phyloP scores from a whole-genome alignment of 2,888 invertebrate species.

The Drosophila melanosoma region DNA sequence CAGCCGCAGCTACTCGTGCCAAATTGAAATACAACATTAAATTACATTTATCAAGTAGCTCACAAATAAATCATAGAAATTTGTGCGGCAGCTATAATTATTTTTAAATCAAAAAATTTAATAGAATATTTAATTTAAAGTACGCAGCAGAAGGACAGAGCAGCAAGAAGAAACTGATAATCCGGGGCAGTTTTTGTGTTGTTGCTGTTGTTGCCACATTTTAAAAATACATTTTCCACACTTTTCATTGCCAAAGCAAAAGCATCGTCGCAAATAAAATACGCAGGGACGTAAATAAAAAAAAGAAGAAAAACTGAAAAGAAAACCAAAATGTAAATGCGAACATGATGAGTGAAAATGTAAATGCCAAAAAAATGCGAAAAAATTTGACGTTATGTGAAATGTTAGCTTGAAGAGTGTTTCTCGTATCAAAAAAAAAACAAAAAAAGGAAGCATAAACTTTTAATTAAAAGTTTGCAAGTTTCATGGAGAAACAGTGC shows the following conservation, averaged over 20 bases:
- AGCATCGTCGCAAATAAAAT: slow-evolving; percentile 57
- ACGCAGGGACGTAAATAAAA: slow-evolving; percentile 48
- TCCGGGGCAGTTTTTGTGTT: slow-evolving; percentile 22
- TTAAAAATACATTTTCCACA: slow-evolving; percentile 72
- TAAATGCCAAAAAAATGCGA: slow-evolving; percentile 26
- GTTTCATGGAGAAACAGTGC: slow-evolving; percentile 41
- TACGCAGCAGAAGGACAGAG: slow-evolving; percentile 18
- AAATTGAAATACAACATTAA: slow-evolving; percentile 44
- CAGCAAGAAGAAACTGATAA: slow-evolving; percentile 35
- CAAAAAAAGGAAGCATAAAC: slow-evolving; percentile 16
- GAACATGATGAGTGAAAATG: slow-evolving; percentile 32
- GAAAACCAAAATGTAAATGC: slow-evolving; percentile 11
- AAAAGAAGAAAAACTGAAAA: slow-evolving; percentile 1
- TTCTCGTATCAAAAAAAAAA: not conserved
- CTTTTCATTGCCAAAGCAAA: slow-evolving; percentile 67
- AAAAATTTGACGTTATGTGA: slow-evolving; percentile 34
- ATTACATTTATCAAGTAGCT: slow-evolving; percentile 47
- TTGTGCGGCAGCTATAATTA: slow-evolving; percentile 35
- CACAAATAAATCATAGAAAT: slow-evolving; percentile 55
- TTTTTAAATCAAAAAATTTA: slow-evolving; percentile 42
- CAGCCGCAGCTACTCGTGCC: slow-evolving; percentile 19
- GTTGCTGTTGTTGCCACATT: slow-evolving; percentile 28
- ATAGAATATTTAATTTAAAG: slow-evolving; percentile 35
- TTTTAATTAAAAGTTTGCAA: slow-evolving; percentile 48
- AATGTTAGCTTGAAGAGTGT: slow-evolving; percentile 47